Percentiles rank a stretch among this genome's conserved stretches.
These are phyloP conservation scores for Meandrusa payeni DNA, from an alignment of 2,888 invertebrate species.

Conservation along the genomic window DNA sequence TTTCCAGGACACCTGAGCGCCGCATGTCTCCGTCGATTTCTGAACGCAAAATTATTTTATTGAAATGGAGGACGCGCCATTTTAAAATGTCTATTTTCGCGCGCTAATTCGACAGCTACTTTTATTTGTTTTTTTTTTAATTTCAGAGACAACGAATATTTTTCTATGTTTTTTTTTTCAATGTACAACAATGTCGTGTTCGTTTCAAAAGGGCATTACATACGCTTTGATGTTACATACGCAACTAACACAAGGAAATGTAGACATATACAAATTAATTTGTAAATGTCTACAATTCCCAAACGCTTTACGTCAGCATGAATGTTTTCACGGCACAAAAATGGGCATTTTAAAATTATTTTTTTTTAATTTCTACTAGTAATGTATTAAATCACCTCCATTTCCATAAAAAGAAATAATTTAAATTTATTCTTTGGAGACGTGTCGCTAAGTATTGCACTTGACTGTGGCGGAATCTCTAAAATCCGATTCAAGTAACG, in stretches of 20 bases:
- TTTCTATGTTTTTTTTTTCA: no score
- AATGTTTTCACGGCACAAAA: conserved; percentile 52
- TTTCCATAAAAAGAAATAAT: conserved; percentile 59
- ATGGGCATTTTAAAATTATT: conserved; percentile 72
- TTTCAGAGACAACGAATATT: conserved; percentile 31
- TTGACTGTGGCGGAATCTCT: no score
- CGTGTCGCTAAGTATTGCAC: conserved; percentile 1
- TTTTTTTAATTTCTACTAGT: conserved; percentile 29
- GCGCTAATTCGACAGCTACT: conserved; percentile 24
- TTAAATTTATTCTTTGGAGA: neutral
- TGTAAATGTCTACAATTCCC: conserved; percentile 48
- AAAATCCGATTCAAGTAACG: no score
- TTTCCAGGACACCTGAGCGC: conserved; percentile 40
- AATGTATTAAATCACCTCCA: conserved; percentile 59
- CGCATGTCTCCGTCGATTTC: conserved; percentile 39
- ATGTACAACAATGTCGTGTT: conserved; percentile 39
- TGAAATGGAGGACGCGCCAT: conserved; percentile 63
- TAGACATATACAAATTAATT: conserved; percentile 49
- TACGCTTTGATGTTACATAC: conserved; percentile 35
- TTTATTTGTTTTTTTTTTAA: conserved; percentile 30
- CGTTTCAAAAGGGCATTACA: conserved; percentile 37
- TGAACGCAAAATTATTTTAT: conserved; percentile 43
- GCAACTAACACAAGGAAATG: conserved; percentile 58
- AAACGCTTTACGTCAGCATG: conserved; percentile 45
- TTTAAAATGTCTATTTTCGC: conserved; percentile 70